A percentile compares a stretch with the other conserved stretches of the same genome.
Conservation (phyloP, 2,797 vertebrate genomes). For the Sarcophilus harrisii region DNA sequence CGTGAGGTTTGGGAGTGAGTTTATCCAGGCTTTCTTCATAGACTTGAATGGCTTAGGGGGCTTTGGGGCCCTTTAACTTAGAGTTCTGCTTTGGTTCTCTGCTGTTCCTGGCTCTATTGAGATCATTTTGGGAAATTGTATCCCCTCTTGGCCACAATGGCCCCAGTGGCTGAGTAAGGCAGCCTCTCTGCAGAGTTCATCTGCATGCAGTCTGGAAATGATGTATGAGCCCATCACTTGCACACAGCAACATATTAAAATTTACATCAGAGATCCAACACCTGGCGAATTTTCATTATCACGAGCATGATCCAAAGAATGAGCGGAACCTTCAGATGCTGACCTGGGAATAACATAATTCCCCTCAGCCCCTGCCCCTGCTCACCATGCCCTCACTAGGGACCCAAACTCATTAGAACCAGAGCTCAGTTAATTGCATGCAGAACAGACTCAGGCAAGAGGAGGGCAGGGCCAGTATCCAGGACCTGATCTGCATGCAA, state of each 20-base stretch:
- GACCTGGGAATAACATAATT: constrained; percentile 49
- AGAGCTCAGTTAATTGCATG: constrained; percentile 17
- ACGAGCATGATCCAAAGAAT: constrained; percentile 3
- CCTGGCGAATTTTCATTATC: constrained; percentile 50
- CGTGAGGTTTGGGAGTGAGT: not conserved
- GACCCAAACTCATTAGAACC: constrained; percentile 35
- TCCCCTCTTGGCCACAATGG: not conserved
- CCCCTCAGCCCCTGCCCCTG: constrained; percentile 30
- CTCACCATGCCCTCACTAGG: constrained; percentile 36
- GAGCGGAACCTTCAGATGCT: constrained; percentile 32
- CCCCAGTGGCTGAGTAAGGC: not conserved
- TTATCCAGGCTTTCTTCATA: not conserved
- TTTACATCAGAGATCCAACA: constrained; percentile 34
- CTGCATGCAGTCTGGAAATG: constrained; percentile 52
- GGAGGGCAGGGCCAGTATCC: constrained; percentile 24
- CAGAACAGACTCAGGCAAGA: not conserved
- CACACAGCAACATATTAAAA: constrained; percentile 49
- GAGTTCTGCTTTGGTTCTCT: not conserved
- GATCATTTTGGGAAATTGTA: not conserved
- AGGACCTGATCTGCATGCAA: accelerated
- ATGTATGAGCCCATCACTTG: constrained; percentile 11
- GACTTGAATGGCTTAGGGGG: not conserved
- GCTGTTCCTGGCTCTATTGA: not conserved
- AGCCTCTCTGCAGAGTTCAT: constrained; percentile 16
- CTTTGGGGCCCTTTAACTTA: not conserved